Evolutionary conservation across 2,888 invertebrate genomes (phyloP), one percentile per base, ranked within the genome.

Genomic region (Cremastinae sp.): DNA sequence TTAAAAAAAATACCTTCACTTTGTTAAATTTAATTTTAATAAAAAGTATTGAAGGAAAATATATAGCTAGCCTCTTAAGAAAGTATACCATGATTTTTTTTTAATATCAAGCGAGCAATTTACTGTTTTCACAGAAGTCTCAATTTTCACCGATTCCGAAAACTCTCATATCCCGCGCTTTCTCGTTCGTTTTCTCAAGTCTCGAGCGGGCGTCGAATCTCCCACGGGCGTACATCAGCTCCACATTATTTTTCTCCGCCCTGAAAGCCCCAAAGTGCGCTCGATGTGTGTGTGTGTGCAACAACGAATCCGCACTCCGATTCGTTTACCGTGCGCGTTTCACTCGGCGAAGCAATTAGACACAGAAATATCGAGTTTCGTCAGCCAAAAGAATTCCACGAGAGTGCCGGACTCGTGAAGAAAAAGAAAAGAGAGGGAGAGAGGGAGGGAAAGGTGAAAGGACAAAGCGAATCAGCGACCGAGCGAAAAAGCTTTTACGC

Each of bases 321-420:
- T 28, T 28, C 28, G 28, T 28, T 28, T 28, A 28, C 28, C 28
- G 28, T 74, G 66, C 75, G 75, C 69, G 69, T 54, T 45, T 73
- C 73, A 68, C 68, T 45, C 61, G 72, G 80, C 53, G 47, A 78
- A 84, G 82, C 84, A 85, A 84, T 84, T 83, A 84, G 79, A 79
- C 73, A 75, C 79, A 72, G 78, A 79, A 78, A 74, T 84, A 85
- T 85, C 82, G 79, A 76, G 80, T 85, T 85, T 81, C 82, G 41
- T 9, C 1, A 28, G 28, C 28, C 28, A 28, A 5, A 28, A 28
- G 28, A 28, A 28, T 28, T 28, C 28, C 28, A 28, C 28, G n/a
- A 54, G 14, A 22, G 49, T 58, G 14, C 20, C 45, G 12, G 47
- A 56, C 18, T 18, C 12, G 38, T 20, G 20, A 65, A 49, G 20